These are phyloP conservation scores for Chrysochloris asiatica DNA, from an alignment of 2,113 vertebrate genomes.

Conservation along the genomic window DNA sequence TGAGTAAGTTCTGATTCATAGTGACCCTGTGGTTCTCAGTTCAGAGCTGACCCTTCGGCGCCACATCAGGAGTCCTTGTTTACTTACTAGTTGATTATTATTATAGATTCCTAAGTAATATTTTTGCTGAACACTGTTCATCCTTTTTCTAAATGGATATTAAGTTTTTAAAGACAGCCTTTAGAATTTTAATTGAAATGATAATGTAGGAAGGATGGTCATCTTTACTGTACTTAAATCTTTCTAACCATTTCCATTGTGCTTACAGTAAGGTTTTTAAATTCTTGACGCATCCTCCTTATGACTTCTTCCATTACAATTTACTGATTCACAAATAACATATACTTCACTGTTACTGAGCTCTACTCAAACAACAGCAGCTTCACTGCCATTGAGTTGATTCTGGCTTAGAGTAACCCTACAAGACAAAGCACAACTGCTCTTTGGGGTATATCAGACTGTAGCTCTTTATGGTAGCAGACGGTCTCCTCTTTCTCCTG, in stretches of 20 bases:
- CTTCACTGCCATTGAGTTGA: neutral
- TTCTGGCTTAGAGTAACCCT: too few relatives aligned
- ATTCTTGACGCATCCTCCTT: neutral
- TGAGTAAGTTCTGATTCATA: too few relatives aligned
- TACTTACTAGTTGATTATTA: neutral
- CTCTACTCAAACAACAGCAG: too few relatives aligned
- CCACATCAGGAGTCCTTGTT: too few relatives aligned
- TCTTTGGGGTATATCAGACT: too few relatives aligned
- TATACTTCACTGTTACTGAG: neutral
- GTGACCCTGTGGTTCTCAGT: too few relatives aligned
- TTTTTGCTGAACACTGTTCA: constrained; percentile 12
- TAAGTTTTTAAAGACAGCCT: neutral
- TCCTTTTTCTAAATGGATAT: constrained; percentile 42
- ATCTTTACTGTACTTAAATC: neutral
- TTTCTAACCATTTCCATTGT: neutral
- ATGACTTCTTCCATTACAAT: neutral
- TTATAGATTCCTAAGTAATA: constrained; percentile 18
- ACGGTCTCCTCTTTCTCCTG: too few relatives aligned
- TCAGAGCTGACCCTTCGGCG: too few relatives aligned
- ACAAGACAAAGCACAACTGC: too few relatives aligned
- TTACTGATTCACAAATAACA: neutral
- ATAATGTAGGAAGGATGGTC: neutral
- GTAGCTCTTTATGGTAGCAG: too few relatives aligned
- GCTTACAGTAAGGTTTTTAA: neutral
- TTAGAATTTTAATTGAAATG: neutral